Evolutionary conservation across 2,113 vertebrate genomes (phyloP), one percentile per base, ranked within the genome.

Genomic region (Psephotus haematonotus): DNA sequence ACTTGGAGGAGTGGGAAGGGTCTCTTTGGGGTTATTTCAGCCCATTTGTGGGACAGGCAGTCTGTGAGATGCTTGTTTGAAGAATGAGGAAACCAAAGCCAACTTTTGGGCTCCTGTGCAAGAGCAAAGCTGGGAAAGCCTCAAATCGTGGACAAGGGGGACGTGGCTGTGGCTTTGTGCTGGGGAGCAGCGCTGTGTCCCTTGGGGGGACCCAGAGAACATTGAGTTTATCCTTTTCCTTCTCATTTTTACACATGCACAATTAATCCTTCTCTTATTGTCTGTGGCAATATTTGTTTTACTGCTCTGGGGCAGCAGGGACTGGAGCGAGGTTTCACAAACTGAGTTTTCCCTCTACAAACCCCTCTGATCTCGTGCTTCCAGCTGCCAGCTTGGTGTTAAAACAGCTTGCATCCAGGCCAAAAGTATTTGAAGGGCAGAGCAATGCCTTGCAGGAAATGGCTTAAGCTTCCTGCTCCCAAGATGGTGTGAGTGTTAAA

Each of bases 401-500:
- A 47, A 81, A 94, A 37, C 77, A 75, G 49, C 74, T 90, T 60
- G 23, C 57, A 41, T 86, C 1, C 5, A 69, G 49, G 83, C 80
- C 69, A 88, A 68, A 96, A 93, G 62, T 92, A 53, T 89, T 93
- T 52, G 86, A 27, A 84, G 47, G 90, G 92, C 86, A 75, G 91
- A 96, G 95, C 90, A 37, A 13, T 88, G 79, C 86, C 52, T 92
- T 31, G 74, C 95, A 97, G 96, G 96, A 97, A 97, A 95, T 92
- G 92, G 96, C 90, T 90, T 76, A 60, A 93, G 31, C 91, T 97
- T 96, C 96, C 95, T 92, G 95, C 92, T 87, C 96, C 94, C 77
- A 43, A 72, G 91, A 94, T 86, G 92, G 80, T 92, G 88, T 63
- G 95, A 95, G 95, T 64, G 82, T 86, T 94, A 94, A 92, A 94